phyloP scores from a whole-genome alignment of 2,888 invertebrate species.

The Schizotus pectinicornis region DNA sequence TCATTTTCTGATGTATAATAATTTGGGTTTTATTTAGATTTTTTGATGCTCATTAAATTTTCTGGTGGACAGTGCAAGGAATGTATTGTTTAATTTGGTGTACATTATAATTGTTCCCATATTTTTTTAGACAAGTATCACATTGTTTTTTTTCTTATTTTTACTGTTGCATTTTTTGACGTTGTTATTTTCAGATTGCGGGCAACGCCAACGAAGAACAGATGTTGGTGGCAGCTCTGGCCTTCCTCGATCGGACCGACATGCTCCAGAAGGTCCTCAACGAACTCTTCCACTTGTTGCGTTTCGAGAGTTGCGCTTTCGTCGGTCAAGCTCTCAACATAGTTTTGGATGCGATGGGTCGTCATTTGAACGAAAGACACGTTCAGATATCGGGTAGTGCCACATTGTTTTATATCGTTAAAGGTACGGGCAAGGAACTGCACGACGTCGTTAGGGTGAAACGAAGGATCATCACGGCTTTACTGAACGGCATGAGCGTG shows the following conservation, averaged over 20 bases:
- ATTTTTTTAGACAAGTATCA: no score
- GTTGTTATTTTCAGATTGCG: slow-evolving; percentile 68
- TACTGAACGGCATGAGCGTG: slow-evolving; percentile 88
- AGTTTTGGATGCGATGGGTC: slow-evolving; percentile 89
- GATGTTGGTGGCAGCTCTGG: slow-evolving; percentile 81
- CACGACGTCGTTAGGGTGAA: slow-evolving; percentile 72
- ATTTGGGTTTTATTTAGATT: no score
- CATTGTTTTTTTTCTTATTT: neutral
- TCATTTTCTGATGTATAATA: no score
- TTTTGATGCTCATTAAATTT: no score
- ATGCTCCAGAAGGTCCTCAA: slow-evolving; percentile 86
- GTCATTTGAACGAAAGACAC: slow-evolving; percentile 83
- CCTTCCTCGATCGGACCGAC: slow-evolving; percentile 84
- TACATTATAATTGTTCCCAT: no score
- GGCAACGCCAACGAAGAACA: slow-evolving; percentile 93
- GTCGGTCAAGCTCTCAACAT: slow-evolving; percentile 78
- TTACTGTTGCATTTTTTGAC: no score
- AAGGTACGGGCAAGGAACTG: slow-evolving; percentile 80
- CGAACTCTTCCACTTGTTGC: slow-evolving; percentile 87
- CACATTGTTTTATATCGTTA: slow-evolving; percentile 92
- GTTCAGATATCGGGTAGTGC: slow-evolving; percentile 96
- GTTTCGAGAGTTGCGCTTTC: slow-evolving; percentile 80
- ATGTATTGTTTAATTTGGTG: no score
- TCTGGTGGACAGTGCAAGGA: no score
- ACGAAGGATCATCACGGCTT: slow-evolving; percentile 78